Evolutionary conservation across 2,113 vertebrate species (phyloP).

Genomic region (Hyaena hyaena): DNA sequence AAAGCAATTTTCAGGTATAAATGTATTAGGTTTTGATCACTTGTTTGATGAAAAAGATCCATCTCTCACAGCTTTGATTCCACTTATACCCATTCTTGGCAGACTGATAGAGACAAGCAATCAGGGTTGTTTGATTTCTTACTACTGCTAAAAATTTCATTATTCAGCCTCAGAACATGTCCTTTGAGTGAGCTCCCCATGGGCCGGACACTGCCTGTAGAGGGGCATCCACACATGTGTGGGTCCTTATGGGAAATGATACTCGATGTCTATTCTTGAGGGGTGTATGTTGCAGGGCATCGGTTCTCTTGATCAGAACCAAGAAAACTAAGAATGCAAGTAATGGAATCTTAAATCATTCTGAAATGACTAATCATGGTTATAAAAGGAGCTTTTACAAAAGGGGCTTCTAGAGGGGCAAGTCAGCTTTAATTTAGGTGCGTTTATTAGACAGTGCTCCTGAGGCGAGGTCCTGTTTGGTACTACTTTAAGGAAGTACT

Average conservation of each 20-base stretch:
- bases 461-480: background rate
- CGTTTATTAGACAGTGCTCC: background rate
- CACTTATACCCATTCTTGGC: constrained; percentile 45
- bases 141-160: constrained; percentile 16
- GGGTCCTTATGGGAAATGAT: background rate
- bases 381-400: background rate
- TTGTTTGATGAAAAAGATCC: constrained; percentile 46
- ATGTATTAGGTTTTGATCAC: constrained; percentile 61
- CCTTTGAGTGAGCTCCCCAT: background rate
- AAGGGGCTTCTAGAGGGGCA: background rate
- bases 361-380: background rate
- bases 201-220: background rate
- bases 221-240: background rate
- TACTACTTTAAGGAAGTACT: background rate
- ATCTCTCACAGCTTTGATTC: constrained; percentile 8
- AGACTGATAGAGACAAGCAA: constrained; percentile 14
- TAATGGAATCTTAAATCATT: background rate
- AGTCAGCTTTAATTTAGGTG: background rate
- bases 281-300: background rate
- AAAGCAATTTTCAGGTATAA: constrained; percentile 60
- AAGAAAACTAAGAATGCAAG: constrained; percentile 24
- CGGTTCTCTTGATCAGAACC: background rate
- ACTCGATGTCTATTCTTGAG: background rate
- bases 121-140: background rate
- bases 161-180: background rate